Evolutionary conservation across 2,888 invertebrate species (phyloP), one percentile per base, ranked within the genome.

Genomic region (Phortica magna): DNA sequence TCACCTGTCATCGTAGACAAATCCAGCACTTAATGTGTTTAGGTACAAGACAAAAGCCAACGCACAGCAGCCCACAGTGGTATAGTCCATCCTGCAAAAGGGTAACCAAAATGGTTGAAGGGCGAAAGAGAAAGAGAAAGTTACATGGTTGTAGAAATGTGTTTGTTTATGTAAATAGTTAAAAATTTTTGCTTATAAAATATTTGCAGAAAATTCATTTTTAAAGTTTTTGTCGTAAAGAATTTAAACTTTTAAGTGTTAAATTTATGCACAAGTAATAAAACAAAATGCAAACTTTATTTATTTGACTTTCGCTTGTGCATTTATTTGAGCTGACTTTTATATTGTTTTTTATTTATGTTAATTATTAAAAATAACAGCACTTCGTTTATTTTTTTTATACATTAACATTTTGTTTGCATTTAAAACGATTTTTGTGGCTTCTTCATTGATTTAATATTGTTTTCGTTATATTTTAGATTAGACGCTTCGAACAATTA

Each of bases 1-100:
- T 95, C 94, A 98, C 98, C 97, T 96, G 94, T 98, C 98, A 94
- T 98, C 98, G 93, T 98, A 98, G 90, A 98, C 98, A 93, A 98
- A 98, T 89, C 97, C 97, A 80, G 97, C 97, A 89, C 96, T 95
- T 89, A 98, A 93, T 77, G 98, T 97, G 93, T 97, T 97, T 93
- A 96, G 95, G 93, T 98, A 98, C 81, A 98, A 95, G 84, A 96
- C 94, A 90, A 96, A 95, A 82, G 97, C 96, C 89, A 96, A 93
- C 91, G 95, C 93, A 91, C 95, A 95, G 93, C 96, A 95, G 91
- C 94, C 94, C 91, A 95, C 93, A 92, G 95, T 95, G 92, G 95
- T 94, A 94, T 95, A 94, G 93, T 95, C 95, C 95, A 84, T 89
- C 79, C 79, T 88, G 87, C 14, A 43, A 70, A 73, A 76, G 55